Evolutionary conservation across 2,113 vertebrate species (phyloP).

Genomic region (Daboia siamensis): DNA sequence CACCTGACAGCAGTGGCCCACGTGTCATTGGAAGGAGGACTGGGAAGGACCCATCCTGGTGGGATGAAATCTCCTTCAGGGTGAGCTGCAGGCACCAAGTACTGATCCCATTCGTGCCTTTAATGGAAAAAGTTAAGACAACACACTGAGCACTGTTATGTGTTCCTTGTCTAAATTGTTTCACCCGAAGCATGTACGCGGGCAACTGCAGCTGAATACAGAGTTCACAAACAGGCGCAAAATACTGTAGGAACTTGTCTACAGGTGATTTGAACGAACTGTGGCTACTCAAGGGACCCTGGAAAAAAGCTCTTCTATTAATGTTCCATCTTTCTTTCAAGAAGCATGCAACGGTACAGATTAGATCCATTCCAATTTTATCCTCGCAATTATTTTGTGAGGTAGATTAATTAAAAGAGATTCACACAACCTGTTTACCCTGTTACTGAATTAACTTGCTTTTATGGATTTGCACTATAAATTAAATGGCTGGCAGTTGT

Average conservation of each 20-base stretch:
- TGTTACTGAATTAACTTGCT: neutral
- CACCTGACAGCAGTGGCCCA: constrained; percentile 84
- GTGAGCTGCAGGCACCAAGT: constrained; percentile 81
- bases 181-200: neutral
- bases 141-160: neutral
- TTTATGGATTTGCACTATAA: neutral
- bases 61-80: constrained; percentile 82
- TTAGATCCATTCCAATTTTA: neutral
- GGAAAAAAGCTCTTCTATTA: neutral
- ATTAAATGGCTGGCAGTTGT: neutral
- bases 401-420: neutral
- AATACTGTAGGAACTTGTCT: neutral
- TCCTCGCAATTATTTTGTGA: neutral
- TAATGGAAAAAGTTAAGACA: constrained; percentile 49
- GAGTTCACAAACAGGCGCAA: no score
- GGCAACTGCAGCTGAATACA: neutral
- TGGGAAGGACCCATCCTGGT: constrained; percentile 86
- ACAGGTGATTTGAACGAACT: neutral
- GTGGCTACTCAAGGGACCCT: neutral
- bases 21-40: constrained; percentile 75
- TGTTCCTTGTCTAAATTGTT: neutral
- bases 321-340: neutral
- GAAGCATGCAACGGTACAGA: neutral
- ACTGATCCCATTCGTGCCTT: constrained; percentile 92
- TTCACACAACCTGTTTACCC: neutral